Base-by-base conservation (phyloP, 2,113 vertebrate genomes). In the Mus spicilegus region DNA sequence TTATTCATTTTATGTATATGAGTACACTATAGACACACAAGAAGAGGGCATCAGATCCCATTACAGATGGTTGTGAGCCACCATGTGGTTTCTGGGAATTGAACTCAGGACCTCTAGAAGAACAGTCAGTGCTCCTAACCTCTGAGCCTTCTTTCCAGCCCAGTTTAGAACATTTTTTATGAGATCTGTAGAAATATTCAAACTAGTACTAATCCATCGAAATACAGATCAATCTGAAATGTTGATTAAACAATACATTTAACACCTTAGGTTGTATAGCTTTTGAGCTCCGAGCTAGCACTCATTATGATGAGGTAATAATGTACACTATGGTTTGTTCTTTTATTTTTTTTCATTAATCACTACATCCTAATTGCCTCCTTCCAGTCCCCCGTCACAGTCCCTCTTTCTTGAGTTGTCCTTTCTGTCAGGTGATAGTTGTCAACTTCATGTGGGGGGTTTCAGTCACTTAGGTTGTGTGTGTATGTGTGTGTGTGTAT, bases 301-400 rank as follows among this genome's bases (percentile, higher is more conserved):
- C 39, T 94, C 24, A 78, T 36, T 58, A 49, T 82, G 46, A 81
- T 1, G n/a, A 95, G 51, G 6, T 77, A 69, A 95, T 89, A 75
- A 95, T 89, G 73, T 84, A 89, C 36, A 84, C 39, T 90, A 61
- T 88, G 72, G 85, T 94, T 87, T 96, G n/a, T 91, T 26, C 36
- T 49, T 6, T 42, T 42, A 42, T 42, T 49, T 17, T 90, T 67
- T 67, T 33, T 28, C 30, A 69, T 69, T 69, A 30, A 69, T 65
- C 19, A 63, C 22, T 63, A 26, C 63, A 65, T 65, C 24, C 24
- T 65, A 65, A 26, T 69, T 28, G 33, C 30, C 12, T 30, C 4
- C 30, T 65, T 67, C 11, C 26, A 14, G 30, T 69, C 4, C 24
- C 63, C 24, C 65, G 1, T 69, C 30, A 33, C 9, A 28, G 11